Base-by-base conservation (phyloP, 2,797 vertebrate genomes). In the Argentina silus region DNA sequence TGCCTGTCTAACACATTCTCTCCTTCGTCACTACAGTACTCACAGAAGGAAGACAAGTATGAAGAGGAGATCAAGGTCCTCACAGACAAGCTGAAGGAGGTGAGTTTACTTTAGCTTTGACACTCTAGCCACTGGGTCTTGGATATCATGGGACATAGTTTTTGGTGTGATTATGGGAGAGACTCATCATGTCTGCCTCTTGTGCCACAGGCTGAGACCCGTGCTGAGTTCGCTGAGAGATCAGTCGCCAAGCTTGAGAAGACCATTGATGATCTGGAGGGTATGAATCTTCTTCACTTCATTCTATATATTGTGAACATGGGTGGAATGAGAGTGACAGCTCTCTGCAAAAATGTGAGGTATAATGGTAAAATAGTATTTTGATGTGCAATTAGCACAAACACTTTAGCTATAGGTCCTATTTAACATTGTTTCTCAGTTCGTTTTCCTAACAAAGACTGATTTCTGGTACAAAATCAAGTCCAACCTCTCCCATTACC, bases 11-110 rank as follows among this genome's bases (percentile, higher is more conserved):
- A 85, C 69, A 23, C 15, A 57, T 11, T 0, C 21, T 76, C 27
- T 70, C 68, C 61, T 85, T 3, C 93, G 77, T 83, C 48, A 87
- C 91, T 90, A 89, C 93, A 99, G 98, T 99, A 99, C 92, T 98
- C 98, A 0, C 96, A 96, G 91, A 99, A 99, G 86, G 98, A 99
- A 88, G 98, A 99, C 93, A 99, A 99, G 78, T 99, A 98, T 8
- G 98, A 99, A 90, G 98, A 99, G 85, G 98, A 99, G 91, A 99
- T 99, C 91, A 99, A 99, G 93, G 94, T 99, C 82, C 95, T 99
- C 72, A 97, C 97, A 89, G 98, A 99, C 93, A 99, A 97, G 89
- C 94, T 99, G 91, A 99, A 99, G 92, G 98, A 99, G 97, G 98
- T 95, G 91, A 91, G 93, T 86, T 57, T 10, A 19, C 17, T 63